Percentiles rank a stretch among this genome's conserved stretches.
These are phyloP conservation scores for Caenorhabditis japonica DNA, from an alignment of 2,888 invertebrate species.

Conservation along the genomic window DNA sequence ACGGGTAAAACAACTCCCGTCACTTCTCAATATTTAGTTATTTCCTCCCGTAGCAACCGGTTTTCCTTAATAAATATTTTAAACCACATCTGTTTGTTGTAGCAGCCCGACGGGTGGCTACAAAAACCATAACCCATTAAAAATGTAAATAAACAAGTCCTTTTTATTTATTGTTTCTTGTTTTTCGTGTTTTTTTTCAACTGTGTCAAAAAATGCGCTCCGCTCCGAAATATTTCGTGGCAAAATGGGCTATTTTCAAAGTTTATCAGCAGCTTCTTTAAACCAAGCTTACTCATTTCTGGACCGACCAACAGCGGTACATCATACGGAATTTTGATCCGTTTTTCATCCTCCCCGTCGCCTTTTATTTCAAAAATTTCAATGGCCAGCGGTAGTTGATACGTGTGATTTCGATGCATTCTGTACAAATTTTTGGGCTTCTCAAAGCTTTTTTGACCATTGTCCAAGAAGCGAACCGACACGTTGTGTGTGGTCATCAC, in stretches of 20 bases:
- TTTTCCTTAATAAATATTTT: no score
- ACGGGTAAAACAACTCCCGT: no score
- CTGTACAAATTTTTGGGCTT: conserved; percentile 4
- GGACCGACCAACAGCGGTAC: conserved; percentile 15
- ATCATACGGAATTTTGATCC: conserved; percentile 10
- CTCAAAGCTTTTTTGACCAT: neutral
- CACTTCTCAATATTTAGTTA: no score
- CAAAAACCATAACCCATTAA: no score
- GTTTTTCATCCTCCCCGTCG: neutral
- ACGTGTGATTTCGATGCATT: neutral
- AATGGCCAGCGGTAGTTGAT: neutral
- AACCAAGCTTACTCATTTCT: neutral
- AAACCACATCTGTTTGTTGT: no score
- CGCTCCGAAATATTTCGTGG: no score
- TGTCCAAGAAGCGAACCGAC: neutral
- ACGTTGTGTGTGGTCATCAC: neutral
- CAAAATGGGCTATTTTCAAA: no score
- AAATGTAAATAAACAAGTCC: neutral
- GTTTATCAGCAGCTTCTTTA: no score
- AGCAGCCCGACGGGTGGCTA: no score
- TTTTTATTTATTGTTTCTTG: neutral
- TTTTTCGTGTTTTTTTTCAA: no score
- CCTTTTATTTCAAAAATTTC: neutral
- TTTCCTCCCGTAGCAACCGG: no score
- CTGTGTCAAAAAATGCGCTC: no score